Evolutionary conservation across 2,797 vertebrate species (phyloP), one percentile per base, ranked within the genome.

Genomic region (Gephyroberyx darwinii): DNA sequence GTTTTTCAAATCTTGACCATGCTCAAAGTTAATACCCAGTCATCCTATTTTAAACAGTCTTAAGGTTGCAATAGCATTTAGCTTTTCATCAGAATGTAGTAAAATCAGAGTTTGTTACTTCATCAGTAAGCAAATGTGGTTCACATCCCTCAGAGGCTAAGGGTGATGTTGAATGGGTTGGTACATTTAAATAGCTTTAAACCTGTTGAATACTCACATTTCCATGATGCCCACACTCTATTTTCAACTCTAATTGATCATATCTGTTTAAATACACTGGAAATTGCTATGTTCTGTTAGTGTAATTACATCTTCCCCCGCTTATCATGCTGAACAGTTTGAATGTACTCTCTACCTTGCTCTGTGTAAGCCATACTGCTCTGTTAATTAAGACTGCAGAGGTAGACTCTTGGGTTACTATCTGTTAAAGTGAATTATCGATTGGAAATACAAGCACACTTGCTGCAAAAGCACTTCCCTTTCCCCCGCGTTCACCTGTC

Each of bases 381-480:
- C 48, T 67, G 55, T 81, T 88, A 85, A 87, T 87, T 86, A 86
- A 86, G 70, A 77, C 77, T 73, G 51, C 69, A 33, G 71, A 53
- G 59, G 62, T 70, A 73, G 53, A 61, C 59, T 69, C 72, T 74
- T 62, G 17, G 63, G 77, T 80, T 77, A 72, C 19, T 74, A 52
- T 86, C 69, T 68, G 69, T 87, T 84, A 58, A 77, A 72, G 63
- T 65, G 52, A 85, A 72, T 86, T 81, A 92, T 91, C 39, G 78
- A 86, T 88, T 72, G 70, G 62, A 83, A 70, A 87, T 66, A 55
- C 75, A 74, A 83, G 73, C 48, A 7, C 62, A 45, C 71, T 65
- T n/a, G 5, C 73, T 45, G 68, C 66, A 78, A 69, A 76, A 71
- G 71, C 76, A 61, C 78, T 76, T 72, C 60, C 20, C 61, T 58